phyloP scores from a whole-genome alignment of 1,140 invertebrate species.

The Ceratitis capitata region DNA sequence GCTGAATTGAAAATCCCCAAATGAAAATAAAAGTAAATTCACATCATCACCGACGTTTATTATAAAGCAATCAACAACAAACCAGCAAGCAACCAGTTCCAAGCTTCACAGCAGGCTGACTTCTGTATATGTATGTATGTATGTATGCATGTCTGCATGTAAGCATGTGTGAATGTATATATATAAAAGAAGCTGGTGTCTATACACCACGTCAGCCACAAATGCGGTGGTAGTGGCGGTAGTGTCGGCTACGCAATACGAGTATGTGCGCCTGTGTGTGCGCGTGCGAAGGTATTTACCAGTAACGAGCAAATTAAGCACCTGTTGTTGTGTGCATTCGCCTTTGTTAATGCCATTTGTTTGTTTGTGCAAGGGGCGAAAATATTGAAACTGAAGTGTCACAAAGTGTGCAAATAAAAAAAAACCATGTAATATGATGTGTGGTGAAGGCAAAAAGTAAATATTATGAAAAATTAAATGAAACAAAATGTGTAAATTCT shows the following conservation, averaged over 20 bases:
- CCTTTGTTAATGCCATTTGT: neutral
- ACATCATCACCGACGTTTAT: constrained; percentile 36
- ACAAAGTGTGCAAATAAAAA: constrained; percentile 32
- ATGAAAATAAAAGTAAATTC: constrained; percentile 38
- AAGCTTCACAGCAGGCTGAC: neutral
- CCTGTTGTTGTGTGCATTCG: constrained; percentile 1
- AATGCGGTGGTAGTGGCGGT: neutral
- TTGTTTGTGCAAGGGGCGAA: neutral
- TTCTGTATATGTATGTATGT: neutral
- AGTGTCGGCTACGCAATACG: neutral
- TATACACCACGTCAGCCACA: neutral
- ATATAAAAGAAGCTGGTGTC: neutral
- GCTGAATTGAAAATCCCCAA: constrained; percentile 31
- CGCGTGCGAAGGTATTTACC: neutral
- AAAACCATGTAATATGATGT: neutral
- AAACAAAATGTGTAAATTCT: neutral
- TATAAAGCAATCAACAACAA: constrained; percentile 36
- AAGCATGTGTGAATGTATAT: neutral
- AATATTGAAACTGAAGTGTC: constrained; percentile 36
- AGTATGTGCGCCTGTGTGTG: neutral
- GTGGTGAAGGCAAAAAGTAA: neutral
- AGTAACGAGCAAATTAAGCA: constrained; percentile 32
- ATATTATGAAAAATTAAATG: neutral
- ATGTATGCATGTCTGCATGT: neutral
- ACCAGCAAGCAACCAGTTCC: neutral